Evolutionary conservation across 1,140 invertebrate genomes (phyloP), one percentile per base, ranked within the genome.

Genomic region (Saxidomus purpurata): DNA sequence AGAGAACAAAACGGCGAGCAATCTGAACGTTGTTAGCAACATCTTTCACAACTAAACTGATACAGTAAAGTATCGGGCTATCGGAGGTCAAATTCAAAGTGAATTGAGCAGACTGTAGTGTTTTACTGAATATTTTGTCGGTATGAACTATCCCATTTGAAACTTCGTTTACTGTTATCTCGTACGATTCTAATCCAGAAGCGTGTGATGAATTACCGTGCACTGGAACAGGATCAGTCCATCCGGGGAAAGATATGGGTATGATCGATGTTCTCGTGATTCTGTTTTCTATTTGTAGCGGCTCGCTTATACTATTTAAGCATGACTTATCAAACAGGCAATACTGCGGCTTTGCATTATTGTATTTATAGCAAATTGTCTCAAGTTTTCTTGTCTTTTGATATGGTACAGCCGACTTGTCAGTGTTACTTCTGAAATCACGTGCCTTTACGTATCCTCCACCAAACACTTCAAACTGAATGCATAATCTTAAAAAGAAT

Each of bases 31-130:
- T 86, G 19, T 77, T 71, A 19, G 84, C 71, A 77, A 77, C 13
- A 86, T 86, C 84, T 38, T 86, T 76, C 4, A 86, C 84, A 43
- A 77, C 84, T 28, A 86, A 36, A 59, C 6, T 36, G 28, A 86
- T 15, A 3, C n/a, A 55, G 38, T 86, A 86, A 3, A 86, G 36
- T 13, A 9, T 43, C 40, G 84, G 84, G 59, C 25, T n/a, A 28
- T 74, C 52, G 15, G 47, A 28, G 2, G 81, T 49, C 15, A 86
- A 34, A 43, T 86, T 86, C 36, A 86, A 2, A 52, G n/a, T 22
- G 19, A 1, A n/a, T 40, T 63, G 8, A 0, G 47, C 28, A 4
- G 1, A 0, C 8, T 40, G 38, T 0, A 86, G 15, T 31, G 19
- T 77, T 0, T 3, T 59, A 31, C 17, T 36, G 2, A 40, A 77